Percentiles rank a stretch among this genome's conserved stretches.
Conservation (phyloP, 2,113 vertebrate species). For the Miniopterus natalensis region DNA sequence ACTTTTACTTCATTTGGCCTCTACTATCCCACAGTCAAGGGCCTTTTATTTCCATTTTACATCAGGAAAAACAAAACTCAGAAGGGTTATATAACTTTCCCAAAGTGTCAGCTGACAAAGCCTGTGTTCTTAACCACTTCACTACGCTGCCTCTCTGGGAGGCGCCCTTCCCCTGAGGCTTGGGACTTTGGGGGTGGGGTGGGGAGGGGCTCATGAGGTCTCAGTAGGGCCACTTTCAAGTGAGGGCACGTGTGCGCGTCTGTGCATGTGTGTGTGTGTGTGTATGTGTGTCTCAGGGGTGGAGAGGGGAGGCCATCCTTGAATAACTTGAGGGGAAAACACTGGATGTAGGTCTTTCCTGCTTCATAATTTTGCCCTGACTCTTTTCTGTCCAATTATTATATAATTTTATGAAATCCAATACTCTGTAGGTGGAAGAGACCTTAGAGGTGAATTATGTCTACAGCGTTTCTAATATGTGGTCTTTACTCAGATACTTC, state of each 20-base stretch:
- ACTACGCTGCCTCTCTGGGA: background rate
- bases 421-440: background rate
- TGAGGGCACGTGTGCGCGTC: background rate
- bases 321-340: background rate
- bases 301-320: background rate
- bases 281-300: background rate
- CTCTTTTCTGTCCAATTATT: background rate
- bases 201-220: background rate
- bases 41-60: background rate
- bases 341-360: background rate
- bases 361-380: background rate
- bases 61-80: constrained; percentile 31
- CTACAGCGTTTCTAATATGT: background rate
- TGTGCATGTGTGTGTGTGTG: background rate
- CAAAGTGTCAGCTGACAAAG: background rate
- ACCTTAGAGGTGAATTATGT: background rate
- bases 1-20: background rate
- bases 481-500: background rate
- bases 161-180: background rate
- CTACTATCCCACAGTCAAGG: background rate
- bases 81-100: background rate
- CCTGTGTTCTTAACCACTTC: background rate
- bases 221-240: background rate
- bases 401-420: background rate
- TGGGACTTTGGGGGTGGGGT: background rate